phyloP scores from a whole-genome alignment of 2,888 invertebrate species.

The Alviniconcha strummeri region DNA sequence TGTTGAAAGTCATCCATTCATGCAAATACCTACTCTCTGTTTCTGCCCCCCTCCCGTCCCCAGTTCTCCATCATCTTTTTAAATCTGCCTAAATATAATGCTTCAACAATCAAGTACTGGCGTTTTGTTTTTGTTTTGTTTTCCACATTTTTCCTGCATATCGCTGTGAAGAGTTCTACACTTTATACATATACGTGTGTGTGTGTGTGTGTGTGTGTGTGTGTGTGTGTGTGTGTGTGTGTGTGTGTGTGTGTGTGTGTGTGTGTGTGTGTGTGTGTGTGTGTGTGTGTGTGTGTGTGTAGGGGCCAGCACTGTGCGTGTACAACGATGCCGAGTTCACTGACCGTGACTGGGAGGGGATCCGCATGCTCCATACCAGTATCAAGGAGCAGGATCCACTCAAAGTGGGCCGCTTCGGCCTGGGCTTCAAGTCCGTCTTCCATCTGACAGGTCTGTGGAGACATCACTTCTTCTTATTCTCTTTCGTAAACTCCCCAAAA shows the following conservation, averaged over 20 bases:
- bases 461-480: neutral
- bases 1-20: too few species aligned
- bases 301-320: constrained; percentile 67
- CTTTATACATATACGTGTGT: too few species aligned
- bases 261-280: constrained; percentile 23
- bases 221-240: neutral
- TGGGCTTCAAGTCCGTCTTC: constrained; percentile 70
- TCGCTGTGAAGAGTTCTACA: too few species aligned
- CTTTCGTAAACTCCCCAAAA: neutral
- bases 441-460: constrained; percentile 66
- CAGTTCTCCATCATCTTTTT: too few species aligned
- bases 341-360: constrained; percentile 63
- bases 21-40: too few species aligned
- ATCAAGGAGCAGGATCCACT: constrained; percentile 65
- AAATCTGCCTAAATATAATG: too few species aligned
- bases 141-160: too few species aligned
- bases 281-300: constrained; percentile 24
- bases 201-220: too few species aligned
- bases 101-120: too few species aligned
- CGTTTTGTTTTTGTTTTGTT: too few species aligned
- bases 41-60: too few species aligned
- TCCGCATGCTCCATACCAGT: constrained; percentile 62
- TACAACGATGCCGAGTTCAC: constrained; percentile 66
- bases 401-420: constrained; percentile 69
- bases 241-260: neutral